Evolutionary conservation across 2,888 invertebrate genomes (phyloP).

Genomic region (Invenusta paracnida): DNA sequence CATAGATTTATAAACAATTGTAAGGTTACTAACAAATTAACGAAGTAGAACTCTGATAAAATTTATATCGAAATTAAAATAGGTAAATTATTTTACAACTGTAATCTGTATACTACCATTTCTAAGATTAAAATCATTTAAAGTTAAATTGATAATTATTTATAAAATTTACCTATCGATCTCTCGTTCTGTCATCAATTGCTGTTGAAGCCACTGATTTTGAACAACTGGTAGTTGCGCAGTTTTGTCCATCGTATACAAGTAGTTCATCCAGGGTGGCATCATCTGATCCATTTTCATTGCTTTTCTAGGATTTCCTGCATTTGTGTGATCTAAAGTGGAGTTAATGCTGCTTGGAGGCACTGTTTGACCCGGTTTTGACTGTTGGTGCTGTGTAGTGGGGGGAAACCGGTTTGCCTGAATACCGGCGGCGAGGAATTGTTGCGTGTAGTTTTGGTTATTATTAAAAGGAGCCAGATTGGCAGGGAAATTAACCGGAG

Average conservation of each 20-base stretch:
- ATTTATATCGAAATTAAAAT: too few relatives aligned
- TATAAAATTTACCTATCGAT: neutral
- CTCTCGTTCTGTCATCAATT: neutral
- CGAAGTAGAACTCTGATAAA: too few relatives aligned
- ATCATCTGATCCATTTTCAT: neutral
- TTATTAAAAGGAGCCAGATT: neutral
- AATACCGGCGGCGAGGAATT: neutral
- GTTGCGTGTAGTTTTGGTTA: neutral
- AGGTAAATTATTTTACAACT: too few relatives aligned
- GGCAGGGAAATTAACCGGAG: neutral
- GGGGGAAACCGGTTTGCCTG: neutral
- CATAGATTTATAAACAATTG: too few relatives aligned
- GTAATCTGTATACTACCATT: too few relatives aligned
- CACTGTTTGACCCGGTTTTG: neutral
- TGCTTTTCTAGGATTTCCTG: neutral
- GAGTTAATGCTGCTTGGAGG: neutral
- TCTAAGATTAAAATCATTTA: too few relatives aligned
- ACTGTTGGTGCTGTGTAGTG: neutral
- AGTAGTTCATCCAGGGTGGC: neutral
- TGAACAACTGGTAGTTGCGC: neutral
- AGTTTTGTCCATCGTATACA: neutral
- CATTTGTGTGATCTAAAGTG: neutral
- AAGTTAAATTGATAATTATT: too few relatives aligned
- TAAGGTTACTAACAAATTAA: too few relatives aligned
- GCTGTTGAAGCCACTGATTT: neutral